Base-by-base conservation (phyloP, 2,888 invertebrate genomes). In the Cerastis rubricosa region DNA sequence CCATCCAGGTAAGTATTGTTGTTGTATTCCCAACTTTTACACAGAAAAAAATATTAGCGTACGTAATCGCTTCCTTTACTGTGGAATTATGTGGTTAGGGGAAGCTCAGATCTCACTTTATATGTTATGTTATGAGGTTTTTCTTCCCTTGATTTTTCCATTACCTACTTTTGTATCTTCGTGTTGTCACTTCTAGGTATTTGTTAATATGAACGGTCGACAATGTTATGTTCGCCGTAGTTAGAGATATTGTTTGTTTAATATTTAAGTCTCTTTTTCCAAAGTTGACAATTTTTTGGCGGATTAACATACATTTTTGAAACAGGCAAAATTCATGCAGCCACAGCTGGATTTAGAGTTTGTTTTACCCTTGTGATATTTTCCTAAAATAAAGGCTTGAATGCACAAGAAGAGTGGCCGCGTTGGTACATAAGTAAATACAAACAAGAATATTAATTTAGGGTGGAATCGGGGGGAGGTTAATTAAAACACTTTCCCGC, bases 401-500 rank as follows among this genome's bases (percentile, higher is more conserved):
- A 61, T 57, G 51, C 54, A 49, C 43, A 47, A 43, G 12, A 49
- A 49, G 29, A 61, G 35, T 65, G 25, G 51, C 47, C 45, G 45
- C 64, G 51, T 40, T 22, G 59, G 40, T 77, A 71, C 51, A 14
- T 54, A 80, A 68, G 67, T 84, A 76, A 75, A 80, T 84, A 78
- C 71, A 84, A 83, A 84, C 81, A 71, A 61, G 81, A 80, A 84
- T 84, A 84, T 81, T 84, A 84, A 75, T 84, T 76, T 61, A 51
- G 63, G 68, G 40, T 19, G n/a, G 54, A 82, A 85, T 82, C 65
- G 47, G 71, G 76, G 49, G 64, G 68, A 77, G 74, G 85, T 85
- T 87, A 85, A 85, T 85, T 85, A 85, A 87, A 85, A 85, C 85
- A 87, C 78, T 86, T 83, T 74, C 74, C 72, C 71, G 63, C 71